Evolutionary conservation across 1,140 invertebrate genomes (phyloP), one percentile per base, ranked within the genome.

Genomic region (Heliconius congener): DNA sequence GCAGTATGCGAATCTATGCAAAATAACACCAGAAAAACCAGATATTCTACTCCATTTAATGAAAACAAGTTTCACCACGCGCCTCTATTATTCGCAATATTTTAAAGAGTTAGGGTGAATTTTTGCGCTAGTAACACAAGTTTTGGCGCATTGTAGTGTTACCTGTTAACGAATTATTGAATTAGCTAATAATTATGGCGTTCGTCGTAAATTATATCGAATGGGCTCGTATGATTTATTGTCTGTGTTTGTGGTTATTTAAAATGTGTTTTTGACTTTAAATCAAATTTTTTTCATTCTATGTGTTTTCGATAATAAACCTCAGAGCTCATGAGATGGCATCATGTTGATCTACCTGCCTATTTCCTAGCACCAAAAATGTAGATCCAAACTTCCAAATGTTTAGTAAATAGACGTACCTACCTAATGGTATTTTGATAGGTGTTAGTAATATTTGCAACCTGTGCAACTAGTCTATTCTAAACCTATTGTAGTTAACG

Each of bases 91-190:
- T 89, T 88, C 85, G 88, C 90, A 84, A 90, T 85, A 71, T 84
- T 86, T 79, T 83, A 82, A 82, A 73, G 23, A 77, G 73, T 74
- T 74, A 80, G 84, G 85, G 78, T 81, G 83, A 85, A 83, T 87
- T 83, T 78, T 85, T 71, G 76, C 72, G 37, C 79, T 77, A 16
- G 79, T 75, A 74, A 74, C 72, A 77, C 75, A 77, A 52, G 79
- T 81, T 77, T 71, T n/a, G 79, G 18, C 18, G 70, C 42, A 90
- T 92, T 90, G 90, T 90, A 86, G 82, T 88, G 86, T 89, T 88
- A 90, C 90, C 88, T 85, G 83, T 89, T 90, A 88, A 84, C 88
- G 88, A 88, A 90, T 88, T 91, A 89, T 90, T 90, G 90, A 92
- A 92, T 92, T 90, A 90, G 83, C 81, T 88, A 86, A 89, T 91